Conservation (phyloP, 1,140 invertebrate genomes). For the Eciton burchellii region DNA sequence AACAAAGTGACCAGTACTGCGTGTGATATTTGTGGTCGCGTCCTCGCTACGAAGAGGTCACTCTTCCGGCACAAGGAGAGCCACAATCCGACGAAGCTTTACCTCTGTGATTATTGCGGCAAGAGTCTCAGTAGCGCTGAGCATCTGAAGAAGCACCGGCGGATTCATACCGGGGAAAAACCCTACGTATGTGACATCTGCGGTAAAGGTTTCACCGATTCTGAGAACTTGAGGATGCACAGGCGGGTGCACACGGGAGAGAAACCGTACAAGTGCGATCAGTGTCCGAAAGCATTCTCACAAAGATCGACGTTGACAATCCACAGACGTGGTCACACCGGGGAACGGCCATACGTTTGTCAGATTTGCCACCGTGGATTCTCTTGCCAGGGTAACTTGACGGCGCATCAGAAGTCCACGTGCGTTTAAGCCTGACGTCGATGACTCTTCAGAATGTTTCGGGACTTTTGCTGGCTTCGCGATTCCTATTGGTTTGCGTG, state of each 20-base stretch:
- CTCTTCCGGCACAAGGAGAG: constrained; percentile 88
- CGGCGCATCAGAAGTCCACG: constrained; percentile 84
- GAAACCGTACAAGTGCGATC: constrained; percentile 86
- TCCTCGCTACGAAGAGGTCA: constrained; percentile 83
- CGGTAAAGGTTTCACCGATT: constrained; percentile 86
- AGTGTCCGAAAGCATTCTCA: constrained; percentile 85
- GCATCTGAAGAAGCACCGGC: constrained; percentile 89
- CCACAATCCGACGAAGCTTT: constrained; percentile 88
- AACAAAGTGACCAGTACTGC: constrained; percentile 83
- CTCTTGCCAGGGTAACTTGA: constrained; percentile 85
- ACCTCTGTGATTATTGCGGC: constrained; percentile 90
- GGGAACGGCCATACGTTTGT: constrained; percentile 85
- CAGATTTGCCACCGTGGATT: constrained; percentile 85
- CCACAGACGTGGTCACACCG: constrained; percentile 86
- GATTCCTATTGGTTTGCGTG: neutral
- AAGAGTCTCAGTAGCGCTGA: constrained; percentile 91
- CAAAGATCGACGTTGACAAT: constrained; percentile 85
- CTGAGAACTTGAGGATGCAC: constrained; percentile 85
- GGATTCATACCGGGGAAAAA: constrained; percentile 91
- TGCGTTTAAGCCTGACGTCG: constrained; percentile 78
- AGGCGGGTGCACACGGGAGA: constrained; percentile 85
- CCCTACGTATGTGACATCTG: constrained; percentile 89
- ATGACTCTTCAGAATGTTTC: neutral
- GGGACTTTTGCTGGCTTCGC: constrained; percentile 4
- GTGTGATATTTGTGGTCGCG: constrained; percentile 84